These are phyloP conservation scores for Stigmatopora argus DNA, from an alignment of 2,113 vertebrate species.

Conservation along the genomic window DNA sequence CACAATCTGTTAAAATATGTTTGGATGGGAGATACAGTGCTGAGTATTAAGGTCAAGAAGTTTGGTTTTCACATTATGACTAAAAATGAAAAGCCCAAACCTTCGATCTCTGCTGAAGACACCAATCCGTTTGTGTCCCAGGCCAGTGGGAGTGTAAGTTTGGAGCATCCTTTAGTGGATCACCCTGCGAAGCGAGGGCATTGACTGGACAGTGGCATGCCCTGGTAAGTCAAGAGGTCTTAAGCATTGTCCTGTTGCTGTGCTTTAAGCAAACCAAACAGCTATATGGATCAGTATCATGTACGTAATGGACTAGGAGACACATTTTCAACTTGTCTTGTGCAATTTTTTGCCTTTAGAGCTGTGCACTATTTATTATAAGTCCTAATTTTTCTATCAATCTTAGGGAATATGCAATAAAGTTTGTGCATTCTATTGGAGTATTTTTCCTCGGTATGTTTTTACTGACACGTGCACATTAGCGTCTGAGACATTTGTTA, in stretches of 20 bases:
- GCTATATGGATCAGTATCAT: conserved; percentile 20
- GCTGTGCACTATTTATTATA: no score
- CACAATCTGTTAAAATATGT: neutral
- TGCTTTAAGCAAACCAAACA: conserved; percentile 31
- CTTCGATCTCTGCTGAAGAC: conserved; percentile 42
- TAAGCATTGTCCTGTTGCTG: conserved; percentile 57
- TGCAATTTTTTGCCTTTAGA: neutral
- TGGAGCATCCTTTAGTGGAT: conserved; percentile 60
- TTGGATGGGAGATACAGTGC: neutral
- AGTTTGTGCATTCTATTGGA: no score
- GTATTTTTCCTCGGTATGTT: no score
- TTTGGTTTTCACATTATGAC: conserved; percentile 27
- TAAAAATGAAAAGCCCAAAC: conserved; percentile 25
- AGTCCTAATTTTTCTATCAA: no score
- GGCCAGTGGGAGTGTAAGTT: conserved; percentile 65
- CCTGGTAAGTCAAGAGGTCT: conserved; percentile 68
- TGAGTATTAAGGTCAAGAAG: neutral
- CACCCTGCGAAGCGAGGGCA: conserved; percentile 52
- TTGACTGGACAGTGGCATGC: conserved; percentile 61
- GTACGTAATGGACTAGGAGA: neutral
- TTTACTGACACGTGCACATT: no score
- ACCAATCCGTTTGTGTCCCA: conserved; percentile 65
- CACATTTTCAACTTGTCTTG: neutral
- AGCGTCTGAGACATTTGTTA: neutral
- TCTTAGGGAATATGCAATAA: no score